Evolutionary conservation across 2,113 vertebrate species (phyloP), one percentile per base, ranked within the genome.

Genomic region (Salvelinus sp.): DNA sequence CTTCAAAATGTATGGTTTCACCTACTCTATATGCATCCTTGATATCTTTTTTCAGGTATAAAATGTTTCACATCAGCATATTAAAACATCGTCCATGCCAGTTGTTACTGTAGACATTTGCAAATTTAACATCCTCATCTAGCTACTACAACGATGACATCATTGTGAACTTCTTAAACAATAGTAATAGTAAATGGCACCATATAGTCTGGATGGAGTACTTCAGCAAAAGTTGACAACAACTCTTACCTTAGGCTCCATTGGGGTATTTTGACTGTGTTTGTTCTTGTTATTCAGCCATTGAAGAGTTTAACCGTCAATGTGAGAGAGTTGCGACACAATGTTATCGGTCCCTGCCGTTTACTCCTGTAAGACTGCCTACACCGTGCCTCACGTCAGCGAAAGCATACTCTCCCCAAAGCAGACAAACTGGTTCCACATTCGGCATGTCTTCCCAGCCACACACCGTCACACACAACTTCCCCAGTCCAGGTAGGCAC

Each of bases 291-390:
- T 63, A 63, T 3, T 63, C 30, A 18, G 28, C 66, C 66, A 68
- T 18, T 68, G 30, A 30, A 6, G 66, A 20, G 1, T 1, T 22
- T 0, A 18, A 13, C 60, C 9, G 38, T 9, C 63, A 28, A 13
- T 25, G 14, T 27, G 62, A 64, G 44, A 50, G 4, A 23, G 47
- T 27, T 70, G 47, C 69, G 50, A 50, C 38, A 65, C 20, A 57
- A 23, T 30, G 47, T 9, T 4, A 3, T 65, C 65, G 18, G 78
- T 83, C 76, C 79, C 70, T 72, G 82, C 77, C 69, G 7, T 62
- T 72, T 62, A 18, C 72, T 6, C 3, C n/a, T 57, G 18, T 57
- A 20, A 4, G 18, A 16, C 27, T 28, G 73, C 27, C 72, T 89
- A 85, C 78, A 0, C 72, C 73, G 9, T 14, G 70, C 62, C 7